These are phyloP conservation scores for Tachina lurida DNA, from an alignment of 2,888 invertebrate genomes.

Conservation along the genomic window DNA sequence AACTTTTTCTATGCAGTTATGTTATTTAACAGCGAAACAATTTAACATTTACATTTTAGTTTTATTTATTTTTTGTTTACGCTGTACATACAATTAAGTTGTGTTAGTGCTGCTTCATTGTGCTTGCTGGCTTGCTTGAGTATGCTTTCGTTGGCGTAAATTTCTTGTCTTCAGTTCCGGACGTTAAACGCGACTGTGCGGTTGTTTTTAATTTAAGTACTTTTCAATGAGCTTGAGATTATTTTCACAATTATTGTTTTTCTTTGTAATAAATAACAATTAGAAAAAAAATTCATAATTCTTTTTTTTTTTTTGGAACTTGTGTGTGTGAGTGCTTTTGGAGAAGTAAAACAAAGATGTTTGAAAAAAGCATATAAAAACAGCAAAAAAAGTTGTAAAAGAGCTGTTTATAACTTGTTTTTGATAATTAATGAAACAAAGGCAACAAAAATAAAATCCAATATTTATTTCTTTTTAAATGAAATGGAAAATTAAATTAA, in stretches of 20 bases:
- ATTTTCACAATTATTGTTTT: constrained; percentile 65
- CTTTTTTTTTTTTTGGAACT: constrained; percentile 30
- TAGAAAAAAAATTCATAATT: constrained; percentile 50
- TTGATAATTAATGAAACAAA: constrained; percentile 21
- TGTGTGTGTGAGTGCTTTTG: constrained; percentile 25
- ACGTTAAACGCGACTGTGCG: constrained; percentile 74
- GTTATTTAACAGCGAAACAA: constrained; percentile 47
- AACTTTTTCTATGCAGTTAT: constrained; percentile 32
- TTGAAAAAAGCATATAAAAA: constrained; percentile 25
- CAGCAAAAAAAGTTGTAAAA: constrained; percentile 46
- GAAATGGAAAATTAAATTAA: not conserved
- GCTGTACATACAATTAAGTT: not conserved
- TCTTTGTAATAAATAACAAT: constrained; percentile 56
- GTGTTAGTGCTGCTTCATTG: constrained; percentile 8
- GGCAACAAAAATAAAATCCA: constrained; percentile 34
- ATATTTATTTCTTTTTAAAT: constrained; percentile 16
- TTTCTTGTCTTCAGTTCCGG: constrained; percentile 74
- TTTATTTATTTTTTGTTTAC: not conserved
- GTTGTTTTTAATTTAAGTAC: constrained; percentile 66
- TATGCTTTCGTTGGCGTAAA: constrained; percentile 60
- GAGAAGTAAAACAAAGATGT: constrained; percentile 53
- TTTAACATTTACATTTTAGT: constrained; percentile 28
- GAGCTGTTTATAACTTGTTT: constrained; percentile 65
- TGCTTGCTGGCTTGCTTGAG: constrained; percentile 36
- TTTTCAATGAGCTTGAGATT: constrained; percentile 61